These are phyloP conservation scores for Ceramica pisi DNA, from an alignment of 2,888 invertebrate species.

Conservation along the genomic window DNA sequence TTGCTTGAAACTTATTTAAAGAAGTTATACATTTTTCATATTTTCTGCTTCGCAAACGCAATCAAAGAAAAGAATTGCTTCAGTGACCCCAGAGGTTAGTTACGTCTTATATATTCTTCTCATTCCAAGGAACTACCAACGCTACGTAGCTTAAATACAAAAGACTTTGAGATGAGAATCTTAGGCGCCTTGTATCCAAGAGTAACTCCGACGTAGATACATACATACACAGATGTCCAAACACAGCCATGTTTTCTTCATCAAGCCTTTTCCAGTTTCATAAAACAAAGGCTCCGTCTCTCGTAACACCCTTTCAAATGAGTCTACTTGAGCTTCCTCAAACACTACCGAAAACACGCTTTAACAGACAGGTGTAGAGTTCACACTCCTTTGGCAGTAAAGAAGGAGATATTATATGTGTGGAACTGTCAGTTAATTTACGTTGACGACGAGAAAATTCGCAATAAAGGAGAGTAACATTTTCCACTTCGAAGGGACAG, in stretches of 20 bases:
- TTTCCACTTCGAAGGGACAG: slow-evolving; percentile 60
- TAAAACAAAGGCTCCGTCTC: slow-evolving; percentile 66
- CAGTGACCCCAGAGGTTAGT: slow-evolving; percentile 33
- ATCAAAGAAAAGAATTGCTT: slow-evolving; percentile 33
- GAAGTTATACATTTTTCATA: slow-evolving; percentile 12
- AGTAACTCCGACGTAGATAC: slow-evolving; percentile 13
- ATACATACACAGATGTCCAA: slow-evolving; percentile 32
- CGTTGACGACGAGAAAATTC: slow-evolving; percentile 68
- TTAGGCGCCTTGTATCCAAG: slow-evolving; percentile 16
- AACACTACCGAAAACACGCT: slow-evolving; percentile 41
- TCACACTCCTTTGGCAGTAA: slow-evolving; percentile 60
- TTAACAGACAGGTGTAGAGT: slow-evolving; percentile 54
- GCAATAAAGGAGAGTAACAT: slow-evolving; percentile 71
- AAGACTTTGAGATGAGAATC: slow-evolving; percentile 41
- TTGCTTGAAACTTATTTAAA: slow-evolving; percentile 18
- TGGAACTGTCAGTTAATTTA: slow-evolving; percentile 70
- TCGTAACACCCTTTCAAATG: slow-evolving; percentile 62
- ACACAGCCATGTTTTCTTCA: slow-evolving; percentile 69
- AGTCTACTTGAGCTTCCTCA: slow-evolving; percentile 47
- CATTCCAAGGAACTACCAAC: slow-evolving; percentile 11
- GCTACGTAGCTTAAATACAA: slow-evolving; percentile 36
- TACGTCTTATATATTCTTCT: slow-evolving; percentile 20
- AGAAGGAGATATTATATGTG: slow-evolving; percentile 21
- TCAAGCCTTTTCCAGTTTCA: slow-evolving; percentile 74
- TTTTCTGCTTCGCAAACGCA: slow-evolving; percentile 23